Evolutionary conservation across 2,797 vertebrate genomes (phyloP), one percentile per base, ranked within the genome.

Genomic region (Benthosema pterotum): DNA sequence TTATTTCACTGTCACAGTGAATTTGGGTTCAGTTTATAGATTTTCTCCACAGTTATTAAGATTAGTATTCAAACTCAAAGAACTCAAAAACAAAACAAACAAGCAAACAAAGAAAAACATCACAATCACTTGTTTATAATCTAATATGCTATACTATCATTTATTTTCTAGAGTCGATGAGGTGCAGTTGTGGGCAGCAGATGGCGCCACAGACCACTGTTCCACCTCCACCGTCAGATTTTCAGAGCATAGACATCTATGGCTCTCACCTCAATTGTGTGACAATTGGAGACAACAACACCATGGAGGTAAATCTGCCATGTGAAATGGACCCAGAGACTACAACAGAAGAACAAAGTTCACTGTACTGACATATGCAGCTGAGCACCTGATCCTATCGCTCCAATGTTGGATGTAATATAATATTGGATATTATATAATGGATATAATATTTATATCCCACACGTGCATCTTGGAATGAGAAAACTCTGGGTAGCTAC

Each of bases 211-310:
- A 72, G 25, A 22, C 63, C 9, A 0, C 59, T 14, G 1, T n/a
- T 52, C n/a, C 52, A 1, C 15, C 16, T 45, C 28, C 59, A 11
- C 12, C 64, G 5, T 51, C 17, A 0, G 70, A 85, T 46, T 52
- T 57, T 38, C 65, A 16, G 0, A 72, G 43, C 22, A 48, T 92
- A 75, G 74, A 51, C 60, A 82, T 93, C 38, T 25, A 80, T 3
- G 38, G 74, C 55, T 92, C 90, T 1, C 45, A 62, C 5, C 65
- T 93, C 46, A 85, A 74, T 63, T 89, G 61, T 42, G 89, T 90
- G 67, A 90, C 90, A 71, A 89, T 93, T 9, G 92, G 92, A 32
- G 77, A 93, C 77, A 72, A 88, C 66, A 93, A 91, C 75, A 75
- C 60, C 61, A 87, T 93, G 91, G 63, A 66, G 0, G 61, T 82